Conservation (phyloP, 1,140 invertebrate species). For the Saxidomus purpurata region DNA sequence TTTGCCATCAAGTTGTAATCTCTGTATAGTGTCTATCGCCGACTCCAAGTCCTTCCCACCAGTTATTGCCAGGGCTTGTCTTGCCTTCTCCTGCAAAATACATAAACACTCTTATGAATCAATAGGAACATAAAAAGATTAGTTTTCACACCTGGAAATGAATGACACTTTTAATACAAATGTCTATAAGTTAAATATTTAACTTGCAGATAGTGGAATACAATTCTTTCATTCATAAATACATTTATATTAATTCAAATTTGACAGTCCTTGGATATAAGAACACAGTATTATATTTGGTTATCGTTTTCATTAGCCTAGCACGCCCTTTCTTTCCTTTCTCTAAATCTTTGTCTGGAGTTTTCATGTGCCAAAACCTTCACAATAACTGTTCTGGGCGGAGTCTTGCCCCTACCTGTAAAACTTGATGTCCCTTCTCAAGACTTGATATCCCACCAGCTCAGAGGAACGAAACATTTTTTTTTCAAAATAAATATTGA, state of each 20-base stretch:
- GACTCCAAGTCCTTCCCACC: slow-evolving; percentile 21
- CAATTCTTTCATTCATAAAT: neutral
- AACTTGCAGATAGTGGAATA: neutral
- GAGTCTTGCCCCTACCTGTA: too few relatives aligned
- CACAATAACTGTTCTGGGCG: too few relatives aligned
- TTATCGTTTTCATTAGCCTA: too few relatives aligned
- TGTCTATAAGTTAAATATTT: slow-evolving; percentile 9
- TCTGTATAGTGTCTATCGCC: slow-evolving; percentile 19
- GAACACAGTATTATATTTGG: too few relatives aligned
- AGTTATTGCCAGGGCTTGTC: neutral
- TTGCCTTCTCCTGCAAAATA: slow-evolving; percentile 26
- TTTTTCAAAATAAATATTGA: too few relatives aligned
- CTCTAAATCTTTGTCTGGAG: too few relatives aligned
- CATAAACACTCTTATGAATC: neutral
- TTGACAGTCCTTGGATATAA: neutral
- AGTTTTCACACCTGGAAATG: neutral
- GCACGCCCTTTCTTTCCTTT: too few relatives aligned
- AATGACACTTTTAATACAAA: neutral
- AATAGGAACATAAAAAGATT: neutral
- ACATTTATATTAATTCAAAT: neutral
- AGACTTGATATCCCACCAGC: too few relatives aligned
- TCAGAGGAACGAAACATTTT: too few relatives aligned
- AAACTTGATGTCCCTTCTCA: too few relatives aligned
- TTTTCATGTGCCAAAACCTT: too few relatives aligned
- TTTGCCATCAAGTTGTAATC: slow-evolving; percentile 34